Evolutionary conservation across 1,140 invertebrate genomes (phyloP).

Genomic region (Drosophila tropicalis): DNA sequence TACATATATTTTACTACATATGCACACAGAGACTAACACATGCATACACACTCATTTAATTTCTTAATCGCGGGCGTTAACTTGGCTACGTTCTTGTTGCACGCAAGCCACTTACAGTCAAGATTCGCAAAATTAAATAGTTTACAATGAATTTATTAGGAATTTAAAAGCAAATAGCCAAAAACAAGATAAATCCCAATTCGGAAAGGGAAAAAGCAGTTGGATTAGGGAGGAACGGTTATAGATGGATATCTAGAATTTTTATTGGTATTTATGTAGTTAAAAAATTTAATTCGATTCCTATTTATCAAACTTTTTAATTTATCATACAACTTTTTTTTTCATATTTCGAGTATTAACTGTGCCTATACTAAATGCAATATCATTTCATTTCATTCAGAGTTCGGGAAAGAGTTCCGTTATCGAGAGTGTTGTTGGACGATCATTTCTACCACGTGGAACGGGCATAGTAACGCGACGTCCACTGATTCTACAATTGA

Average conservation of each 20-base stretch:
- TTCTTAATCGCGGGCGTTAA: constrained; percentile 21
- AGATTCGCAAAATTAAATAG: neutral
- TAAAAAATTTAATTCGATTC: no score
- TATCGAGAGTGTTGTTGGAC: constrained; percentile 98
- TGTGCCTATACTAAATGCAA: neutral
- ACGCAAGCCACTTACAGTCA: constrained; percentile 10
- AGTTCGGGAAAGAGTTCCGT: constrained; percentile 99
- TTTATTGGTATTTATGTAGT: no score
- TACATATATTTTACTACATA: neutral
- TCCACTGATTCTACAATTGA: constrained; percentile 96
- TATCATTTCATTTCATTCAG: constrained; percentile 84
- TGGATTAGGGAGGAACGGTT: no score
- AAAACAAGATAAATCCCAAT: no score
- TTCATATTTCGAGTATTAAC: no score
- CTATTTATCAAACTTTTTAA: no score
- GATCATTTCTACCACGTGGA: constrained; percentile 98
- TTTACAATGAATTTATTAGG: no score
- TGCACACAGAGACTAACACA: neutral
- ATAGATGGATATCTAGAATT: no score
- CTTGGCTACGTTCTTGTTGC: constrained; percentile 33
- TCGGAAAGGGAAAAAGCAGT: no score
- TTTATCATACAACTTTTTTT: no score
- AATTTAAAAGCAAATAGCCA: no score
- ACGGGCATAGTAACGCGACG: constrained; percentile 98
- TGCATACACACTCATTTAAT: neutral